These are phyloP conservation scores for Drosophila rellima DNA, from an alignment of 2,888 invertebrate genomes.

Conservation along the genomic window DNA sequence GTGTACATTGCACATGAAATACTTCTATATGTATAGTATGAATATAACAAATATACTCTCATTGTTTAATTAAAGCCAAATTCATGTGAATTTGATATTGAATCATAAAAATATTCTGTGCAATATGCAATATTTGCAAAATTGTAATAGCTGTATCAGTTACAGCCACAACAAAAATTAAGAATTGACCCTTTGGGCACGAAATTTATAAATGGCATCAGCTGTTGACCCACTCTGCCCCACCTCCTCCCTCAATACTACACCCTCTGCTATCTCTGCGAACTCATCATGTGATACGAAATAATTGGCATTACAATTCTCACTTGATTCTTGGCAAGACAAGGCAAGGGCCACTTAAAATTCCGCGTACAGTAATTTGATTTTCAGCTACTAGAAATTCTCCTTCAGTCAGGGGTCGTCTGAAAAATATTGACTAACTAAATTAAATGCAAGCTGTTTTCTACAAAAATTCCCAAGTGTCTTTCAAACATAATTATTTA, in stretches of 20 bases:
- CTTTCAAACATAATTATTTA: not conserved
- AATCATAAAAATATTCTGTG: not conserved
- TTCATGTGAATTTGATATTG: not conserved
- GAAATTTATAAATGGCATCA: conserved; percentile 23
- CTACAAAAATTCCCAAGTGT: not conserved
- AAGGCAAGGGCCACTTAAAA: conserved; percentile 56
- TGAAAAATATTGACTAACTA: not conserved
- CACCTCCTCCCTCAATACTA: not conserved
- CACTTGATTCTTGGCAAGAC: conserved; percentile 45
- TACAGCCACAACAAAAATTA: not conserved
- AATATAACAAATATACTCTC: not conserved
- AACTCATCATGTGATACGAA: conserved; percentile 27
- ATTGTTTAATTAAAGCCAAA: conserved; percentile 18
- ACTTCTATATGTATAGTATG: not conserved
- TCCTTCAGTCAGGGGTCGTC: conserved; percentile 14
- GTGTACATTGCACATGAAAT: conserved; percentile 10
- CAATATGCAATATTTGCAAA: not conserved
- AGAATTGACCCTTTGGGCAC: not conserved
- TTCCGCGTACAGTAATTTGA: conserved; percentile 52
- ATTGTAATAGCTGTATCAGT: not conserved
- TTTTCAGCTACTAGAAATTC: conserved; percentile 17
- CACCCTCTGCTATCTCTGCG: not conserved
- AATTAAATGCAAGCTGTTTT: not conserved
- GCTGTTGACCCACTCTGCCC: conserved; percentile 3
- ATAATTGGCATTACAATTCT: conserved; percentile 57